A percentile compares a stretch with the other conserved stretches of the same genome.
Conservation (phyloP, 2,797 vertebrate genomes). For the Masticophis lateralis region DNA sequence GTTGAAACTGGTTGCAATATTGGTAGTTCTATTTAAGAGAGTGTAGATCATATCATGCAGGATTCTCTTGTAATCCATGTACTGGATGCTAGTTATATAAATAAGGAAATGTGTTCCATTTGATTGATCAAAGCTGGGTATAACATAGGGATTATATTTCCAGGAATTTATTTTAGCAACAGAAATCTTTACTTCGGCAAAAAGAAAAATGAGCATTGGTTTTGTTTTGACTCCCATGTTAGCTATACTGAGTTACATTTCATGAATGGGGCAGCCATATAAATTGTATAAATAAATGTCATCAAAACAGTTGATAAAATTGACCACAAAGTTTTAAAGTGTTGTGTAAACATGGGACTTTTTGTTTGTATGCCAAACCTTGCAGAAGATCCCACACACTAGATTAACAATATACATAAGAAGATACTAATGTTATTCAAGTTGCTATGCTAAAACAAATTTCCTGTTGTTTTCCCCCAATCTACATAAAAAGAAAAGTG, state of each 20-base stretch:
- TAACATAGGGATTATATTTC: conserved; percentile 17
- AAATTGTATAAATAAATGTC: not conserved
- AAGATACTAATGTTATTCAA: not conserved
- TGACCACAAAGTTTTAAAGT: not conserved
- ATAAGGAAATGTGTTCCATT: not conserved
- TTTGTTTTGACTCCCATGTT: not conserved
- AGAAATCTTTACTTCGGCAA: conserved; percentile 3
- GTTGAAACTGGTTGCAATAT: not conserved
- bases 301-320: not conserved
- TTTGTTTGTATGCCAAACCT: not conserved
- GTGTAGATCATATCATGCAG: conserved; percentile 38
- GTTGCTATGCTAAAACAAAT: not conserved
- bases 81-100: not conserved
- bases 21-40: not conserved
- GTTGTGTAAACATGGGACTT: not conserved
- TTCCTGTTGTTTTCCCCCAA: not conserved
- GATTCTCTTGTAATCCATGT: not conserved
- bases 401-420: not conserved
- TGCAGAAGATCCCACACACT: not conserved
- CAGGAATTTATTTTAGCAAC: not conserved
- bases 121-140: not conserved
- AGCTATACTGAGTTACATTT: not conserved
- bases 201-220: conserved; percentile 21
- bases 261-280: not conserved
- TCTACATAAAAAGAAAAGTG: not conserved